Percentiles rank a stretch among this genome's conserved stretches.
Conservation (phyloP, 2,113 vertebrate genomes). For the Butastur rufipennis region DNA sequence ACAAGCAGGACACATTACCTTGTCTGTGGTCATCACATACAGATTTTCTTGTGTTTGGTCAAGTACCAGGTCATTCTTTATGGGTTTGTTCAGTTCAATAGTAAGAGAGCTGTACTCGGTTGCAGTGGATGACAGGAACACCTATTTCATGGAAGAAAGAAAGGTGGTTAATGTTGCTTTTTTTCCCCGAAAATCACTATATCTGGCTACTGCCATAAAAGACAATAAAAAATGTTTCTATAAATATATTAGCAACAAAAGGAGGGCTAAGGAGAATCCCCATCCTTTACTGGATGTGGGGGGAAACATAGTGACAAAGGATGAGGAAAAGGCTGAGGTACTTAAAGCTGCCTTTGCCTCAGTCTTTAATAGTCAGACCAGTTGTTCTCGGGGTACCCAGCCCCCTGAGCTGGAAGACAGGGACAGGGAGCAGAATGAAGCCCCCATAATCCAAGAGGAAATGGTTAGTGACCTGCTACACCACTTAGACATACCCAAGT, state of each 20-base stretch:
- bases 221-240: neutral
- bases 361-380: neutral
- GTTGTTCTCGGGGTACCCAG: neutral
- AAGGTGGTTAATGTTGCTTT: neutral
- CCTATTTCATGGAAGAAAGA: conserved; percentile 68
- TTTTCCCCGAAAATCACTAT: neutral
- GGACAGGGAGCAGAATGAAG: neutral
- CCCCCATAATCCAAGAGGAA: neutral
- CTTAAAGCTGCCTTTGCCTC: neutral
- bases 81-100: conserved; percentile 72
- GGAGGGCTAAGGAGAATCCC: neutral
- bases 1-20: conserved; percentile 69
- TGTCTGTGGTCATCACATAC: conserved; percentile 88
- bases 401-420: neutral
- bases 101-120: conserved; percentile 75
- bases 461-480: neutral
- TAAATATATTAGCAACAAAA: neutral
- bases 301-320: neutral
- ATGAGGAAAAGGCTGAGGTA: neutral
- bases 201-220: neutral
- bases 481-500: neutral
- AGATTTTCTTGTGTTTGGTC: conserved; percentile 76
- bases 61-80: conserved; percentile 88
- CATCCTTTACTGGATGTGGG: neutral
- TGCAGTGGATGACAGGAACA: conserved; percentile 72